Evolutionary conservation across 2,797 vertebrate species (phyloP), one percentile per base, ranked within the genome.

Genomic region (Lepus townsendii): DNA sequence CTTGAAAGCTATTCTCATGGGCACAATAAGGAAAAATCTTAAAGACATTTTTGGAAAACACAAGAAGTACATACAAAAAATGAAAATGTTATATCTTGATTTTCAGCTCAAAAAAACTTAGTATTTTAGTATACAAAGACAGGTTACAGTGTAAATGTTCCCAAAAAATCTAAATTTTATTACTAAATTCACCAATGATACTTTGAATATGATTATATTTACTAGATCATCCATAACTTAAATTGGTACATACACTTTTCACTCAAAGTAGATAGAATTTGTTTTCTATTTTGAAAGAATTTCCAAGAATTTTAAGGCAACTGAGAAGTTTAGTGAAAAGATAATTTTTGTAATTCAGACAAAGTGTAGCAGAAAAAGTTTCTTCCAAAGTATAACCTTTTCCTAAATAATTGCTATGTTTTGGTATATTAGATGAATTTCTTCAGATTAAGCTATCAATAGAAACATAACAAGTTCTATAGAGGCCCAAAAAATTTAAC

Each of bases 261-360:
- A 79, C 75, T 96, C 90, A 30, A 88, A 11, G 26, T n/a, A 94
- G 0, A 4, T 54, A 32, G 30, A 83, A 69, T 73, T n/a, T 30
- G 4, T 69, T 79, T 80, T 73, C 78, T 80, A 84, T 87, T 93
- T 90, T 90, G 30, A 93, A 87, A 88, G 26, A 26, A 88, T 50
- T 92, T 79, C 54, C 68, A 92, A 76, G 42, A 47, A 78, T 80
- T 88, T 82, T 47, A 93, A 78, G 71, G 13, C 7, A 68, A 89
- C 26, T 89, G 30, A 90, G 14, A 91, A 71, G 38, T 82, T 32
- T 89, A 63, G 62, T 80, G 52, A 93, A 91, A 93, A 63, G 24
- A 91, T 20, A 9, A 3, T 26, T 60, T 93, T 88, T 89, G 4
- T 80, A 79, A 87, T 87, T 83, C 26, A 92, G 57, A 68, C 88